phyloP scores from a whole-genome alignment of 2,888 invertebrate species.

The Oscheius sp. region DNA sequence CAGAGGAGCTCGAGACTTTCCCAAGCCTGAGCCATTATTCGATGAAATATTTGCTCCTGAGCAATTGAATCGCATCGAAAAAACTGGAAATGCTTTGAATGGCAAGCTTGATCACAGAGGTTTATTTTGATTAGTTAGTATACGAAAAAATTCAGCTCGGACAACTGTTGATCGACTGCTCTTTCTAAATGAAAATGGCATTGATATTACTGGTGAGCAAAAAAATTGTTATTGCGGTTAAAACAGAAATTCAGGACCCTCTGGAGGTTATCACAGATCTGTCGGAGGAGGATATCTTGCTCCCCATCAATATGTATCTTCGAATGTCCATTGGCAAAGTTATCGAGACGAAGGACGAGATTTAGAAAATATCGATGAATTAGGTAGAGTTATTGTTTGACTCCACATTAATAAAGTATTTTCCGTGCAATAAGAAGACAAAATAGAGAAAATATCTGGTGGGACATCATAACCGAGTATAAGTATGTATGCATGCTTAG shows the following conservation, averaged over 20 bases:
- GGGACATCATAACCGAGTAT: no score
- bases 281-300: conserved; percentile 46
- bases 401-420: not conserved
- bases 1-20: conserved; percentile 2
- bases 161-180: conserved; percentile 2
- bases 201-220: conserved; percentile 15
- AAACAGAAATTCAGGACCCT: conserved; percentile 27
- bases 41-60: conserved; percentile 17
- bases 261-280: conserved; percentile 47
- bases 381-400: not conserved
- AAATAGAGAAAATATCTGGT: no score
- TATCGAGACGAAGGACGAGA: conserved; percentile 38
- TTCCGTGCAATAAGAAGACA: no score
- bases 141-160: not conserved
- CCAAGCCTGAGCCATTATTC: conserved; percentile 5
- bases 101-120: not conserved
- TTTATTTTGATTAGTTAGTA: not conserved
- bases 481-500: no score
- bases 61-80: not conserved
- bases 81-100: not conserved
- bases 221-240: not conserved
- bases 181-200: conserved; percentile 13
- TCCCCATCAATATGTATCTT: conserved; percentile 44
- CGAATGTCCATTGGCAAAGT: conserved; percentile 51
- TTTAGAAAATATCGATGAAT: conserved; percentile 5